Evolutionary conservation across 2,797 vertebrate species (phyloP).

Genomic region (Coranthus polyacanthus): DNA sequence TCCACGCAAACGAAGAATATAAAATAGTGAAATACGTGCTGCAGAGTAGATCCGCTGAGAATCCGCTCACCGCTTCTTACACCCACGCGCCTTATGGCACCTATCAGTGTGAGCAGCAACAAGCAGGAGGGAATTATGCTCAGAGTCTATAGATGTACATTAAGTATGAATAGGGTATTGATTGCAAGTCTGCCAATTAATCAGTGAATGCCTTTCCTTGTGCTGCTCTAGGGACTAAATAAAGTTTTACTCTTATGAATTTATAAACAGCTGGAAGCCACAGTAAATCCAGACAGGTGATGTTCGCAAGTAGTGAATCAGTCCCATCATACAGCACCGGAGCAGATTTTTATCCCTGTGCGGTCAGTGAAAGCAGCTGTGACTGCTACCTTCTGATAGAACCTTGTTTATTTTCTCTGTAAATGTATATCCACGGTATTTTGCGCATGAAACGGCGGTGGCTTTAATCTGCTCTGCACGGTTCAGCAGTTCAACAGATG

Average conservation of each 20-base stretch:
- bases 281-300: too few species aligned
- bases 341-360: not conserved
- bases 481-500: constrained; percentile 25
- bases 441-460: constrained; percentile 3
- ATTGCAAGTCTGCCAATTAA: not conserved
- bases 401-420: constrained; percentile 7
- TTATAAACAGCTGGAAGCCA: too few species aligned
- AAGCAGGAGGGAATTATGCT: constrained; percentile 2
- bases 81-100: constrained; percentile 49
- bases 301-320: not conserved
- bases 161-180: not conserved
- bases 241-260: too few species aligned
- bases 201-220: too few species aligned
- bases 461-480: constrained; percentile 1
- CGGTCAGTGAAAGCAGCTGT: not conserved
- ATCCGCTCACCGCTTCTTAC: constrained; percentile 2
- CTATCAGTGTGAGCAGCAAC: constrained; percentile 7
- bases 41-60: constrained; percentile 25
- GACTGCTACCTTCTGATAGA: not conserved
- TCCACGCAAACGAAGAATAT: constrained; percentile 4
- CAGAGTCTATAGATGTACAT: not conserved
- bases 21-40: constrained; percentile 13
- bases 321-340: not conserved
- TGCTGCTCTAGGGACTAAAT: too few species aligned
- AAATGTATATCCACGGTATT: not conserved